phyloP scores from a whole-genome alignment of 2,888 invertebrate species.

The Diplazon laetatorius region DNA sequence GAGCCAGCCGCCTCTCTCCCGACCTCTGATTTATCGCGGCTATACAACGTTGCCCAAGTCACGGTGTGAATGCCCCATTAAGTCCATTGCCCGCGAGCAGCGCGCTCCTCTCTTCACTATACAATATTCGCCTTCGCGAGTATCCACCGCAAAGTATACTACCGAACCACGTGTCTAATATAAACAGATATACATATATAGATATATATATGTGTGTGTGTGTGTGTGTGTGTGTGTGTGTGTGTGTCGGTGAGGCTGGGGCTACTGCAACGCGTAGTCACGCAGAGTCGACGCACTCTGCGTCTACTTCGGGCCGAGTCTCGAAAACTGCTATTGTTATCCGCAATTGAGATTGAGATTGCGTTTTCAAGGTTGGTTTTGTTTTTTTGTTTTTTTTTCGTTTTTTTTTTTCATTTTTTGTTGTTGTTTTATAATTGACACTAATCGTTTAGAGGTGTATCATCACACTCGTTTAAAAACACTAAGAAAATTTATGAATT shows the following conservation, averaged over 20 bases:
- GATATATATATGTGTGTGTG: too few relatives aligned
- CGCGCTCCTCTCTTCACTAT: slow-evolving; percentile 41
- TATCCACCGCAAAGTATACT: slow-evolving; percentile 35
- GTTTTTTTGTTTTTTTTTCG: too few relatives aligned
- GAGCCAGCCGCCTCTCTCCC: slow-evolving; percentile 1
- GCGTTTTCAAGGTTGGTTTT: too few relatives aligned
- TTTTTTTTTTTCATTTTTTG: too few relatives aligned
- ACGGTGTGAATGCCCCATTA: slow-evolving; percentile 59
- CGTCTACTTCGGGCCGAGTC: slow-evolving; percentile 23
- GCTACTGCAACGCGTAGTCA: neutral
- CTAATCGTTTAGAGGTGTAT: too few relatives aligned
- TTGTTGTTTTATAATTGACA: too few relatives aligned
- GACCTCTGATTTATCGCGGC: slow-evolving; percentile 17
- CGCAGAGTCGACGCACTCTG: slow-evolving; percentile 54
- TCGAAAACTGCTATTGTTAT: neutral
- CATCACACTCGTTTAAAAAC: too few relatives aligned
- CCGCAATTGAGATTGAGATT: neutral
- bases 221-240: too few relatives aligned
- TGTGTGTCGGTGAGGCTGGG: slow-evolving; percentile 21
- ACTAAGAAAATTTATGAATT: too few relatives aligned
- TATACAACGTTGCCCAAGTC: slow-evolving; percentile 23
- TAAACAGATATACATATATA: too few relatives aligned
- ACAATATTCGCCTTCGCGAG: slow-evolving; percentile 40
- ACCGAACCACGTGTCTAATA: slow-evolving; percentile 40
- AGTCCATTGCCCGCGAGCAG: slow-evolving; percentile 53